Base-by-base conservation (phyloP, 2,797 vertebrate genomes). In the Otolemur crassicaudatus region DNA sequence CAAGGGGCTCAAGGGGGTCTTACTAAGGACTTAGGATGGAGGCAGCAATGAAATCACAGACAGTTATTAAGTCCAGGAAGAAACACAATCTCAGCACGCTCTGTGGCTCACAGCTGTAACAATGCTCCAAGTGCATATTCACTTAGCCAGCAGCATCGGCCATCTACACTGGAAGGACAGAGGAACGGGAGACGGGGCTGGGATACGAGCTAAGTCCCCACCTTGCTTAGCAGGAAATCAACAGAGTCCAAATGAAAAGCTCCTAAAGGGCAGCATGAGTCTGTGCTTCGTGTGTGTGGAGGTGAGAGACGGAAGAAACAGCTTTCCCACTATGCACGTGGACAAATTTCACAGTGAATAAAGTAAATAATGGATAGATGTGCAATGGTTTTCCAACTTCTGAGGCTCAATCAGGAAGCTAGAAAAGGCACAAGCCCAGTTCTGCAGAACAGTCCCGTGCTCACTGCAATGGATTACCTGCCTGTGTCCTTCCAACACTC, bases 301-400 rank as follows among this genome's bases (percentile, higher is more conserved):
- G 10, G 25, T 2, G 10, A 83, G n/a, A 3, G 23, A 34, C 31
- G 19, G 63, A 23, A 23, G 25, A 69, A 23, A 22, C 11, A 20
- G 58, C 14, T 40, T 40, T 40, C 40, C 40, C 40, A 40, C 40
- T 40, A 40, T 40, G 6, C 40, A 40, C 40, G 40, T 0, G 17
- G 1, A 20, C 31, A 46, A 56, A 29, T 13, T 34, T 34, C n/a
- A 49, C 23, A 67, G 19, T 11, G 58, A 46, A 16, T 17, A 12
- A 53, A n/a, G 10, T 22, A 7, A 14, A 31, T 2, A 14, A 10
- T 0, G 7, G 5, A 23, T 0, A 0, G 70, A 7, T 4, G 5
- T 9, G 16, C 1, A 29, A 65, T 2, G 3, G 22, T 12, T 65
- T 34, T 56, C 17, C 65, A n/a, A n/a, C 31, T 67, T 67, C 77